phyloP scores from a whole-genome alignment of 2,888 invertebrate species.

The Belgica antarctica region DNA sequence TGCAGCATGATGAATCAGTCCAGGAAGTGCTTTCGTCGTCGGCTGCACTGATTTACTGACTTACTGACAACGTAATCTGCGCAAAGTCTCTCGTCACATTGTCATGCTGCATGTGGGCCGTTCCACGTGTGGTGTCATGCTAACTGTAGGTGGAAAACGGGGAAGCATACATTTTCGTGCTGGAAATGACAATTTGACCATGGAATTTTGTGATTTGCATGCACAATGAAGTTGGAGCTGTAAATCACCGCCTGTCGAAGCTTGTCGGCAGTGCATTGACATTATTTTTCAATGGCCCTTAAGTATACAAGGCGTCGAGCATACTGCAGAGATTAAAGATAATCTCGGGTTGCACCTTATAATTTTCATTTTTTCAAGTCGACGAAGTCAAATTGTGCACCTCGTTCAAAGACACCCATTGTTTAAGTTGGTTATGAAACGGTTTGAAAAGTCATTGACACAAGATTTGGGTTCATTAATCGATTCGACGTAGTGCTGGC shows the following conservation, averaged over 20 bases:
- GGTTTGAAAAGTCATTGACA: conserved; percentile 20
- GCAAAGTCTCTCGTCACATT: conserved; percentile 25
- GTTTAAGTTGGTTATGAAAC: background rate
- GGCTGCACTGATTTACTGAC: background rate
- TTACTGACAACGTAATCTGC: background rate
- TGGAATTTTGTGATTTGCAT: too few relatives aligned
- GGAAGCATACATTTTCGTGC: too few relatives aligned
- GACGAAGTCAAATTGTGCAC: background rate
- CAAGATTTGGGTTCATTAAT: background rate
- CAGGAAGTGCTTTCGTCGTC: background rate
- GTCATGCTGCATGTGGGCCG: background rate
- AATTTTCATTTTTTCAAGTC: conserved; percentile 11
- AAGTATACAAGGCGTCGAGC: background rate
- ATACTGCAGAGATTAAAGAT: background rate
- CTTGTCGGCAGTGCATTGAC: too few relatives aligned
- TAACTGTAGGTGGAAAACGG: too few relatives aligned
- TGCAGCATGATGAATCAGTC: conserved; percentile 4
- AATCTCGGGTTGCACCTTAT: background rate
- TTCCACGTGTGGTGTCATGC: too few relatives aligned
- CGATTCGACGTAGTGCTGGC: too few relatives aligned
- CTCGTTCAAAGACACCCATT: too few relatives aligned
- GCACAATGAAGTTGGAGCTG: too few relatives aligned
- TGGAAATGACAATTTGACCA: too few relatives aligned
- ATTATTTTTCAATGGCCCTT: too few relatives aligned
- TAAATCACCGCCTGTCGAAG: too few relatives aligned